Evolutionary conservation across 1,140 invertebrate genomes (phyloP).

Genomic region (Drosophila mauritiana): DNA sequence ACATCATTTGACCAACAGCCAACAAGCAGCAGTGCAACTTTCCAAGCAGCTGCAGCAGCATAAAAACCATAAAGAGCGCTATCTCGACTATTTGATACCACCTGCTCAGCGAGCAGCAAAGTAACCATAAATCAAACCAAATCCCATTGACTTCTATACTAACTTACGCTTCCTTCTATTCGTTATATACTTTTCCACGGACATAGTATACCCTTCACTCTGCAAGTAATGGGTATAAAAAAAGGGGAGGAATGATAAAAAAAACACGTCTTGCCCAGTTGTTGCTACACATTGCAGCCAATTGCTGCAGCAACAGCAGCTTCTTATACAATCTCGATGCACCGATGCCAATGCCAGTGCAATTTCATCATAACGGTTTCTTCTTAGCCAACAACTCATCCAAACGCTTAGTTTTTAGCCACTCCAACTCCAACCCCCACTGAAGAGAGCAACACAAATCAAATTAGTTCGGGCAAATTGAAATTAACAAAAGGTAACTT

Average conservation of each 20-base stretch:
- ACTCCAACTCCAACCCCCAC: not conserved
- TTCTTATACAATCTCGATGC: conserved; percentile 47
- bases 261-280: conserved; percentile 34
- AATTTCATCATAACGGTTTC: conserved; percentile 61
- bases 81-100: too few species aligned
- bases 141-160: too few species aligned
- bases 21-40: conserved; percentile 57
- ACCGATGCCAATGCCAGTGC: conserved; percentile 28
- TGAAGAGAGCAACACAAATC: conserved; percentile 24
- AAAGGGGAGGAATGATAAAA: not conserved
- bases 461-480: conserved; percentile 76
- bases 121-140: too few species aligned
- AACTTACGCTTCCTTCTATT: too few species aligned
- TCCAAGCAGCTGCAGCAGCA: conserved; percentile 52
- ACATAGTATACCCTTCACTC: too few species aligned
- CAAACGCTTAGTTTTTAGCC: not conserved
- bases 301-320: conserved; percentile 17
- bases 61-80: too few species aligned
- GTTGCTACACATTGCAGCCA: conserved; percentile 46
- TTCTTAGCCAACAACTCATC: conserved; percentile 11
- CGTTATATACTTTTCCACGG: too few species aligned
- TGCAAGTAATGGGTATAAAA: too few species aligned
- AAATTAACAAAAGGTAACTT: conserved; percentile 50
- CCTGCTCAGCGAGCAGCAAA: too few species aligned
- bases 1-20: conserved; percentile 74